Evolutionary conservation across 1,140 invertebrate genomes (phyloP).

Genomic region (Semibalanus balanoides): DNA sequence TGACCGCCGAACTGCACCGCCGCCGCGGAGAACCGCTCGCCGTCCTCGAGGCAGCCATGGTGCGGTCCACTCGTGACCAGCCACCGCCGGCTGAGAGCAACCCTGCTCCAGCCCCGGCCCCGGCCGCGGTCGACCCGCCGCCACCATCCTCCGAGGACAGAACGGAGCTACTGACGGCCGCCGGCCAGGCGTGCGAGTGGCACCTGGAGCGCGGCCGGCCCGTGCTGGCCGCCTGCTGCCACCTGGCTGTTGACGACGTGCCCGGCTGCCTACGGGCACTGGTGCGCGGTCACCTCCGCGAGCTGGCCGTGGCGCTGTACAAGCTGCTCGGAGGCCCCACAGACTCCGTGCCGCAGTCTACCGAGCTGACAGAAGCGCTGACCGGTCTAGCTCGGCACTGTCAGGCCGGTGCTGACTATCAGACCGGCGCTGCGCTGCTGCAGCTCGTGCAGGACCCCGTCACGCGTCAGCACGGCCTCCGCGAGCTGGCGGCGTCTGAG

Average conservation of each 20-base stretch:
- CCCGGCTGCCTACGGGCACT: not conserved
- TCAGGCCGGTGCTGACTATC: not conserved
- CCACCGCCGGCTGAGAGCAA: too few relatives aligned
- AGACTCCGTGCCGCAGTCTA: not conserved
- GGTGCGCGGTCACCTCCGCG: not conserved
- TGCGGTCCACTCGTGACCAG: too few relatives aligned
- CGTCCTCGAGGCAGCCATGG: too few relatives aligned
- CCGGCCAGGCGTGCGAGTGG: slow-evolving; percentile 20
- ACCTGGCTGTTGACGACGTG: slow-evolving; percentile 29
- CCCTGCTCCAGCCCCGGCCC: not conserved
- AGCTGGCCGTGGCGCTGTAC: not conserved
- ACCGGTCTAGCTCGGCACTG: too few relatives aligned
- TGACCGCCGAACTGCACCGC: too few relatives aligned
- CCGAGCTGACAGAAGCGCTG: not conserved
- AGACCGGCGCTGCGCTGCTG: not conserved
- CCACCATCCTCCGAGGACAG: not conserved
- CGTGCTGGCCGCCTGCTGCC: slow-evolving; percentile 31
- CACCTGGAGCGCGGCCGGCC: slow-evolving; percentile 30
- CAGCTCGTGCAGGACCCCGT: not conserved
- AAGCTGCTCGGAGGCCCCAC: not conserved
- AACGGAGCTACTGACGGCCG: not conserved
- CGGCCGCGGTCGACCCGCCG: not conserved
- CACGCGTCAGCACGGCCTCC: not conserved
- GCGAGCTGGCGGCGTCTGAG: not conserved
- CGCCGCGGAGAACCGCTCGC: too few relatives aligned